Evolutionary conservation across 2,797 vertebrate genomes (phyloP).

Genomic region (Epinephelus awoara): DNA sequence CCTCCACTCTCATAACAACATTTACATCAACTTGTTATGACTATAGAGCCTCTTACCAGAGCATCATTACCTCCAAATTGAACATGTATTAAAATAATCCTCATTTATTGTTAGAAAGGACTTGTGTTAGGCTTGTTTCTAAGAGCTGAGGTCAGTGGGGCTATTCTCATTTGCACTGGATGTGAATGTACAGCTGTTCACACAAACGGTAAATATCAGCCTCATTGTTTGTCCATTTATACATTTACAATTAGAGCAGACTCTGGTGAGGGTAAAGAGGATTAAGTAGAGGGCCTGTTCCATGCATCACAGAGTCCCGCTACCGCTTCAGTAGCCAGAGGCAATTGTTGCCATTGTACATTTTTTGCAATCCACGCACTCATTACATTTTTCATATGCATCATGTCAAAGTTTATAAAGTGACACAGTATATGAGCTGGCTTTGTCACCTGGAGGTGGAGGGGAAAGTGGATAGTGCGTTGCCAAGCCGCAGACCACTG

Average conservation of each 20-base stretch:
- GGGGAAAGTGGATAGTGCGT: no score
- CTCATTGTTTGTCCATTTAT: conserved; percentile 38
- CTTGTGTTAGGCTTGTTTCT: background rate
- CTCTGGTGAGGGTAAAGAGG: conserved; percentile 8
- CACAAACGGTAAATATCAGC: conserved; percentile 41
- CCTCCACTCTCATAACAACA: background rate
- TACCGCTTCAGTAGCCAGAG: background rate
- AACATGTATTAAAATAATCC: background rate
- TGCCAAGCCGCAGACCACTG: no score
- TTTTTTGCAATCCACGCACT: no score
- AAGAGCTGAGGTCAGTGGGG: conserved; percentile 1
- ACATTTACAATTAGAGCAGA: conserved; percentile 42
- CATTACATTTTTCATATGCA: no score
- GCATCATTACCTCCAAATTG: background rate
- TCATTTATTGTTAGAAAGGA: background rate
- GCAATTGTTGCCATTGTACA: no score
- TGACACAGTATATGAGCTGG: no score
- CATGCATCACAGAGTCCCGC: conserved; percentile 4
- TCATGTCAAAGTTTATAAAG: no score
- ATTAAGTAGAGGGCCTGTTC: conserved; percentile 10
- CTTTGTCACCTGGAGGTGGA: no score
- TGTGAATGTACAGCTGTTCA: conserved; percentile 54
- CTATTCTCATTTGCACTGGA: conserved; percentile 9
- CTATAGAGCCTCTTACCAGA: conserved; percentile 8
- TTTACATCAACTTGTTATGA: background rate